Percentiles rank a stretch among this genome's conserved stretches.
phyloP scores from a whole-genome alignment of 2,888 invertebrate species.

The Corbicula japonica region DNA sequence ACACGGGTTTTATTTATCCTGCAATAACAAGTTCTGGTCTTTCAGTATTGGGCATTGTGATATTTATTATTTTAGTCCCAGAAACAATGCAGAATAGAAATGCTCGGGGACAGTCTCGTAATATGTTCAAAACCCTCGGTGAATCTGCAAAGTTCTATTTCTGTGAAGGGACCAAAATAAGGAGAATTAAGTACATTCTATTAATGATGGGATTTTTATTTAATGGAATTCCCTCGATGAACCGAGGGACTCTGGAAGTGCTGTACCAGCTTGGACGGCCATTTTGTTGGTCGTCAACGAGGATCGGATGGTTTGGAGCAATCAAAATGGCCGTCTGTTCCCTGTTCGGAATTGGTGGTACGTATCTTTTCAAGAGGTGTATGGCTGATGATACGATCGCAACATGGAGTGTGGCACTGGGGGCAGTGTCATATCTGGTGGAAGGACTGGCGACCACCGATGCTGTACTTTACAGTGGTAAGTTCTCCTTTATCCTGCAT shows the following conservation, averaged over 20 bases:
- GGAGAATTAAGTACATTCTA: conserved; percentile 52
- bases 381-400: conserved; percentile 64
- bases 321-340: conserved; percentile 37
- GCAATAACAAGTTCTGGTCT: conserved; percentile 17
- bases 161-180: conserved; percentile 13
- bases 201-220: conserved; percentile 55
- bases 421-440: conserved; percentile 51
- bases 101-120: neutral
- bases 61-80: conserved; percentile 35
- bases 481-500: too few relatives aligned
- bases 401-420: conserved; percentile 39
- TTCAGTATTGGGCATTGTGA: conserved; percentile 7
- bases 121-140: neutral
- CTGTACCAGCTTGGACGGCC: conserved; percentile 70
- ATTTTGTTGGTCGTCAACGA: conserved; percentile 71
- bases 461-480: conserved; percentile 62
- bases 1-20: conserved; percentile 48
- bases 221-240: conserved; percentile 38
- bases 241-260: conserved; percentile 56
- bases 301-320: conserved; percentile 65
- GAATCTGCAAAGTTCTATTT: conserved; percentile 42
- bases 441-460: conserved; percentile 63
- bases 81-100: conserved; percentile 33
- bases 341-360: conserved; percentile 54
- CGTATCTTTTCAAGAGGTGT: conserved; percentile 59